Evolutionary conservation across 2,797 vertebrate genomes (phyloP), one percentile per base, ranked within the genome.

Genomic region (Sphenopsis melanotis): DNA sequence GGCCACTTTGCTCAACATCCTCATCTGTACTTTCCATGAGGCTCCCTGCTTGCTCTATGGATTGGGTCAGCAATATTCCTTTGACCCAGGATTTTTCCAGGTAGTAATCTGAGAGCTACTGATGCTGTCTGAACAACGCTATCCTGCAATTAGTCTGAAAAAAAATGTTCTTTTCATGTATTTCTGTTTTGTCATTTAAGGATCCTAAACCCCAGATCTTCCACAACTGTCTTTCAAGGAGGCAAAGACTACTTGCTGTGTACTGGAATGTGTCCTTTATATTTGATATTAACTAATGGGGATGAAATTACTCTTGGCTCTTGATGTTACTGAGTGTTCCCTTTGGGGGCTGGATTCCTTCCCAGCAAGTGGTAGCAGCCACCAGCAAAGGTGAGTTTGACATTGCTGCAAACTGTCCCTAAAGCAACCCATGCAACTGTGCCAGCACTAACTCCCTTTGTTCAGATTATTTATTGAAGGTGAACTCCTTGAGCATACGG

Each of bases 311-410:
- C 44, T 93, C 60, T 95, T 93, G 80, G 71, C 68, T 95, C 23
- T 93, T 92, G 76, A 86, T 95, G 88, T 76, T 82, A 84, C 36
- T 71, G 81, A 90, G 65, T 92, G 95, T 78, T 95, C 87, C 82
- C 90, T 89, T 79, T 83, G 50, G 79, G 77, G 88, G 20, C 80
- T 96, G 94, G 96, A 95, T 68, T 95, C 77, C 68, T 96, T 95
- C 95, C 96, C 89, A 79, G 93, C 72, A 77, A 83, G 91, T 83
- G 85, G 95, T 84, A 95, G 89, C 78, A 96, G 92, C 76, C 47
- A 93, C 92, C 71, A 93, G 68, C 18, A 91, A 94, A 95, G 96
- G 95, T 95, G 94, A 94, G 56, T 83, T 87, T 96, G 97, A 96
- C 96, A 93, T 97, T 97, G 96, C 90, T 92, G 85, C 79, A 96